Evolutionary conservation across 2,888 invertebrate species (phyloP).

Genomic region (Zeuzera pyrina): DNA sequence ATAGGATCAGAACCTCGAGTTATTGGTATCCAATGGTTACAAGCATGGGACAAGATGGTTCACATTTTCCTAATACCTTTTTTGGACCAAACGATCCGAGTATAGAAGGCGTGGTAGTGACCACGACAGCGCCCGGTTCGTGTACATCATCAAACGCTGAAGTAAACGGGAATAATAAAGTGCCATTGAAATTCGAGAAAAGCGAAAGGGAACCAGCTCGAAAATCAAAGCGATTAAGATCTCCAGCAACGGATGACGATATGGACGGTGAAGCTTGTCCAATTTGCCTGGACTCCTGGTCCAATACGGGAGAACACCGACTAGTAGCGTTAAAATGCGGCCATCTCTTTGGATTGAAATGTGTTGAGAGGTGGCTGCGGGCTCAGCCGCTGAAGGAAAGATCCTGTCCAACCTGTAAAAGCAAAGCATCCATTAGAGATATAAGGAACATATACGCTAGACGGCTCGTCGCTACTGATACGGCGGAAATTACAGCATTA

Average conservation of each 20-base stretch:
- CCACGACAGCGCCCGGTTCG: no score
- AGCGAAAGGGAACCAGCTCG: slow-evolving; percentile 38
- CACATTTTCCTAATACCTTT: no score
- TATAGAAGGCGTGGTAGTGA: no score
- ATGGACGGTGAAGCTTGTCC: slow-evolving; percentile 84
- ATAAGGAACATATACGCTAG: slow-evolving; percentile 86
- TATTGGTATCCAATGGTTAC: no score
- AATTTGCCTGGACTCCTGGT: slow-evolving; percentile 92
- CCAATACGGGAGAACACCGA: slow-evolving; percentile 88
- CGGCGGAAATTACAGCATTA: slow-evolving; percentile 79
- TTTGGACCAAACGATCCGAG: no score
- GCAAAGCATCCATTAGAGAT: slow-evolving; percentile 77
- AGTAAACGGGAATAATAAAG: no score
- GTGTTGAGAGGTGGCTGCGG: slow-evolving; percentile 84
- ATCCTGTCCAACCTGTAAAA: slow-evolving; percentile 92
- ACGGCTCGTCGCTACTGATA: slow-evolving; percentile 83
- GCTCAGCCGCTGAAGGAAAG: slow-evolving; percentile 68
- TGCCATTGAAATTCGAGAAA: no score
- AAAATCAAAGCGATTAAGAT: slow-evolving; percentile 38
- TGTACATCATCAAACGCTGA: no score
- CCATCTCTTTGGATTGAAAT: slow-evolving; percentile 89
- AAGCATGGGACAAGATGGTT: no score
- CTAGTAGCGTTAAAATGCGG: slow-evolving; percentile 92
- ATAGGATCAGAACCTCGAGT: no score
- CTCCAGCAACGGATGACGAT: slow-evolving; percentile 38